Percentiles rank a stretch among this genome's conserved stretches.
phyloP scores from a whole-genome alignment of 53 echinoderm and acorn worm species.

The Holothuria scabra region DNA sequence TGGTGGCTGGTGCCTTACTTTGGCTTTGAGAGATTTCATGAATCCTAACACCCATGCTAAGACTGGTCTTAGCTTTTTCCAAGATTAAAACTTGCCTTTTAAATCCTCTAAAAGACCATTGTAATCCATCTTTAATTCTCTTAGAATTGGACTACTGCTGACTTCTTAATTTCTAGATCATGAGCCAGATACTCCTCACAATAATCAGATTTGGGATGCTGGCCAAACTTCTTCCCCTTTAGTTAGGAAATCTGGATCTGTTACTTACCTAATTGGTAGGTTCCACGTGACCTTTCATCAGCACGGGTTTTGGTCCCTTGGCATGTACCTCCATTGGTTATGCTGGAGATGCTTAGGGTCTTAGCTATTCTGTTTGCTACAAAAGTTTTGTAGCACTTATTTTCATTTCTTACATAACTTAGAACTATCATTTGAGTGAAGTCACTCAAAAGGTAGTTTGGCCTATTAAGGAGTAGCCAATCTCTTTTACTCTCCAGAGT shows the following conservation, averaged over 20 bases:
- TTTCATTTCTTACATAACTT: constrained; percentile 62
- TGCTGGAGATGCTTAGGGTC: constrained; percentile 40
- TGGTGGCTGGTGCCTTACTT: not conserved
- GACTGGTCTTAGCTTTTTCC: constrained; percentile 21
- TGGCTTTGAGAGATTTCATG: not conserved
- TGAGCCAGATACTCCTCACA: not conserved
- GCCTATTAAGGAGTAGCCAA: constrained; percentile 2
- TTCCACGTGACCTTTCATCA: constrained; percentile 56
- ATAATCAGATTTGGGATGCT: not conserved
- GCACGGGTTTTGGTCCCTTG: constrained; percentile 59
- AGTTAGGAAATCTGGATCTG: constrained; percentile 51
- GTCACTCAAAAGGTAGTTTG: constrained; percentile 59
- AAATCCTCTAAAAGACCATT: too few relatives aligned
- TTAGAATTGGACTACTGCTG: not conserved
- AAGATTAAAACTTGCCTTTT: constrained; percentile 16
- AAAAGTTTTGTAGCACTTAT: constrained; percentile 63
- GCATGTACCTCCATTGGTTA: constrained; percentile 60
- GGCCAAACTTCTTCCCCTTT: constrained; percentile 43
- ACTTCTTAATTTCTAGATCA: constrained; percentile 31
- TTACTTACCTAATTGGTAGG: constrained; percentile 36
- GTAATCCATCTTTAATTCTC: too few relatives aligned
- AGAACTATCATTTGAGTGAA: constrained; percentile 63
- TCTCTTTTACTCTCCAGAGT: constrained; percentile 51
- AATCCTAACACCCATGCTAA: not conserved
- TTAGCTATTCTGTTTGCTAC: constrained; percentile 64